Conservation (phyloP, 2,797 vertebrate genomes). For the Amazona ochrocephala region DNA sequence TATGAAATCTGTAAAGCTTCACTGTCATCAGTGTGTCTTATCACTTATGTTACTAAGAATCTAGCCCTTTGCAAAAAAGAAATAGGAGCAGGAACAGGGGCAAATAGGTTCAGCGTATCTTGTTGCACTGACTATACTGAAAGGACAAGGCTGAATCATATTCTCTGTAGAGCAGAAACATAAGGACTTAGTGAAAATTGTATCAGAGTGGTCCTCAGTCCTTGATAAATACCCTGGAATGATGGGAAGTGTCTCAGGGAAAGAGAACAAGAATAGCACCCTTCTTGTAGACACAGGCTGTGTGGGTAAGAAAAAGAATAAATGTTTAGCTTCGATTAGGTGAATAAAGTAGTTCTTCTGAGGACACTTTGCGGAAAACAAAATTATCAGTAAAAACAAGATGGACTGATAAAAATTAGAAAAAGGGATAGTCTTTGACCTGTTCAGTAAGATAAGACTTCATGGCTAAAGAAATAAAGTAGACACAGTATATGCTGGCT, state of each 20-base stretch:
- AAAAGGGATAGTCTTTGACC: neutral
- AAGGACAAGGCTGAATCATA: neutral
- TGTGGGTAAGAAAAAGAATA: neutral
- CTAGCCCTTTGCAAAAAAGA: neutral
- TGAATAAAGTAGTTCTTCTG: neutral
- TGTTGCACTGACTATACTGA: neutral
- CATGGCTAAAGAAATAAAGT: neutral
- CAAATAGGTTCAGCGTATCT: neutral
- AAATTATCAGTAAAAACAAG: neutral
- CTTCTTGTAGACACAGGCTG: neutral
- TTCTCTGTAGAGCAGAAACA: neutral
- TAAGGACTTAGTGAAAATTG: neutral
- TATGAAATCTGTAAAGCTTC: neutral
- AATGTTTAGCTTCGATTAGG: neutral
- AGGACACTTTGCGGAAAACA: neutral
- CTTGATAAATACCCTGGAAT: neutral
- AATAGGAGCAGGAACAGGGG: neutral
- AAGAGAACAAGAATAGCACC: neutral
- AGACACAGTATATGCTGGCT: neutral
- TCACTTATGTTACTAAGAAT: neutral
- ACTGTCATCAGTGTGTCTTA: neutral
- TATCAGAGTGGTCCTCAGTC: neutral
- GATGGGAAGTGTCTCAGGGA: neutral
- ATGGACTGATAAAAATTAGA: neutral
- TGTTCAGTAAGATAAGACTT: neutral